Percentiles rank a stretch among this genome's conserved stretches.
Evolutionary conservation across 1,140 invertebrate genomes (phyloP).

Genomic region (Psilanteris sp.): DNA sequence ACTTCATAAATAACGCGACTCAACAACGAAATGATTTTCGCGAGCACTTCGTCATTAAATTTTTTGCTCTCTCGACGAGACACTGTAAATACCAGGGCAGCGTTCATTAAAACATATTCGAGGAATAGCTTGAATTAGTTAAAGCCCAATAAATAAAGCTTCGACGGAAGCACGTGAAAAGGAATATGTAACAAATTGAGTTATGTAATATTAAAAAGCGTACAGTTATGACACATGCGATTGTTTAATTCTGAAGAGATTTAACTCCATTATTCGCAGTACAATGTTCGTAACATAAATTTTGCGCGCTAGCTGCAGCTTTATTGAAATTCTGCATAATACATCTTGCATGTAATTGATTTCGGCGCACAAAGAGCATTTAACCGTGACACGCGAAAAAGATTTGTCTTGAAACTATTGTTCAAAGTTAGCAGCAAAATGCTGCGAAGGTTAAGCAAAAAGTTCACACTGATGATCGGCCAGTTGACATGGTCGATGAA

Average conservation of each 20-base stretch:
- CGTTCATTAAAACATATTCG: slow-evolving; percentile 20
- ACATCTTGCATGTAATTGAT: slow-evolving; percentile 38
- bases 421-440: neutral
- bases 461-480: neutral
- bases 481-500: no score
- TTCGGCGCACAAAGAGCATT: slow-evolving; percentile 21
- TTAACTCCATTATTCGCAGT: slow-evolving; percentile 25
- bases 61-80: slow-evolving; percentile 9
- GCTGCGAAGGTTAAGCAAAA: neutral
- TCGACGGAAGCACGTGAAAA: slow-evolving; percentile 31
- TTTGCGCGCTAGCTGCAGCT: slow-evolving; percentile 19
- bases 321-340: slow-evolving; percentile 47
- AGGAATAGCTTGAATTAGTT: slow-evolving; percentile 29
- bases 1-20: slow-evolving; percentile 18
- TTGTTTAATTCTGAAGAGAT: slow-evolving; percentile 53
- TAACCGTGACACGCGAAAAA: slow-evolving; percentile 22
- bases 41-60: slow-evolving; percentile 8
- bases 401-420: slow-evolving; percentile 4
- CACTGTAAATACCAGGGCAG: neutral
- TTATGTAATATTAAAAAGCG: slow-evolving; percentile 34
- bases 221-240: slow-evolving; percentile 33
- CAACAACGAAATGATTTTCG: slow-evolving; percentile 20
- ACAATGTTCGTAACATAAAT: slow-evolving; percentile 40
- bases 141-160: slow-evolving; percentile 39
- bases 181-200: slow-evolving; percentile 32